Base-by-base conservation (phyloP, 2,888 invertebrate genomes). In the Dolichopus griseipennis region DNA sequence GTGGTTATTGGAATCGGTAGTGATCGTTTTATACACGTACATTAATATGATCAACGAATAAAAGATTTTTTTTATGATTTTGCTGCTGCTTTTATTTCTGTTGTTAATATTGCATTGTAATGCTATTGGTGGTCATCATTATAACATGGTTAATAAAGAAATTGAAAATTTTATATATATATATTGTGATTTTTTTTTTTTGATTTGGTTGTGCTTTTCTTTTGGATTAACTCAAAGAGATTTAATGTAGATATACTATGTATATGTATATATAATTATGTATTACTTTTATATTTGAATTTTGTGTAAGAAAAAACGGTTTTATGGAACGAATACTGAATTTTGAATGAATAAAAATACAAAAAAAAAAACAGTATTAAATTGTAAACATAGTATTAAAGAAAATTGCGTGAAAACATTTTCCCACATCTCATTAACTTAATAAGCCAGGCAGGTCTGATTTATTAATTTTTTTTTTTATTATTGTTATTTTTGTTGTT, bases 331-430 rank as follows among this genome's bases (percentile, higher is more conserved):
- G 18, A 15, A 52, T 15, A 52, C 9, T 18, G 52, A 52, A 52
- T 52, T 52, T 52, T 18, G 15, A 52, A 52, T 52, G 9, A 52
- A 52, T n/a, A 15, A 52, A 12, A 52, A 15, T 52, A 52, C 9
- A 52, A 52, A 52, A 52, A 52, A 18, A 52, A 15, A 52, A 52
- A 41, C 5, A n/a, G 18, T n/a, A n/a, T n/a, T n/a, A 52, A 52
- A 52, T 52, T 18, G 52, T 12, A n/a, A n/a, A n/a, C n/a, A 3
- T 6, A 52, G 52, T 27, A 27, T 5, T 27, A 27, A 52, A 12
- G 52, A 52, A 52, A 52, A 52, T 52, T 52, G 52, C 52, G 52
- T 52, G 52, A 52, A 52, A 52, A 52, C 52, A 52, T 52, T 52
- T 52, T 52, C 52, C 52, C 52, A 52, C 52, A 52, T 52, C 52